Conservation (phyloP, 2,888 invertebrate genomes). For the Parnassius apollo region DNA sequence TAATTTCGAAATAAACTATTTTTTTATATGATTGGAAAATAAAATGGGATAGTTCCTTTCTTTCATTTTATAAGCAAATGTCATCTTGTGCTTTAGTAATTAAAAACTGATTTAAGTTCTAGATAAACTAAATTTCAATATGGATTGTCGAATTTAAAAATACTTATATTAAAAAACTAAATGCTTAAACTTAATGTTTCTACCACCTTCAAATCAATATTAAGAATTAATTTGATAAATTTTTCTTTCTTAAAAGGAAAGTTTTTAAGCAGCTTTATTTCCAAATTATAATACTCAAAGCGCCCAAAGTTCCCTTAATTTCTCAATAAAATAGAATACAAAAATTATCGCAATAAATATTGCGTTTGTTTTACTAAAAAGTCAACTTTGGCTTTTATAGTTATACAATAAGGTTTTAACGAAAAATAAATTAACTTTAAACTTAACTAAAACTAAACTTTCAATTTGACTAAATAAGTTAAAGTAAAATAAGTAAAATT, state of each 20-base stretch:
- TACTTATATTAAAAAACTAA: conserved; percentile 39
- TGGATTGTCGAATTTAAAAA: conserved; percentile 7
- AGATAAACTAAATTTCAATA: neutral
- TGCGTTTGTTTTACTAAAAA: neutral
- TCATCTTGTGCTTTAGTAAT: too few relatives aligned
- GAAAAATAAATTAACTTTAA: neutral
- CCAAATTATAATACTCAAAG: too few relatives aligned
- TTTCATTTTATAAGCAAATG: too few relatives aligned
- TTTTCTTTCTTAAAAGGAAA: conserved; percentile 27
- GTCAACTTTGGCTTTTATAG: too few relatives aligned
- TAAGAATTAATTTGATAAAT: conserved; percentile 46
- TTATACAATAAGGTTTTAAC: neutral
- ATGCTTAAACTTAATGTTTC: conserved; percentile 63
- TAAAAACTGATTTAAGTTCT: neutral
- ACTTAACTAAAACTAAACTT: too few relatives aligned
- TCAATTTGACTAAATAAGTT: neutral
- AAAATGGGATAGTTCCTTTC: too few relatives aligned
- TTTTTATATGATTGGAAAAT: too few relatives aligned
- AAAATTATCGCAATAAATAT: neutral
- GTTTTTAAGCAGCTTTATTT: neutral
- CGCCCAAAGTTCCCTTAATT: too few relatives aligned
- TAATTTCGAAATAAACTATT: too few relatives aligned
- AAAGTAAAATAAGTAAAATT: neutral
- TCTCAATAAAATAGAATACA: too few relatives aligned
- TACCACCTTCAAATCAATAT: conserved; percentile 55